These are phyloP conservation scores for Junco hyemalis DNA, from an alignment of 2,113 vertebrate species.

Conservation along the genomic window DNA sequence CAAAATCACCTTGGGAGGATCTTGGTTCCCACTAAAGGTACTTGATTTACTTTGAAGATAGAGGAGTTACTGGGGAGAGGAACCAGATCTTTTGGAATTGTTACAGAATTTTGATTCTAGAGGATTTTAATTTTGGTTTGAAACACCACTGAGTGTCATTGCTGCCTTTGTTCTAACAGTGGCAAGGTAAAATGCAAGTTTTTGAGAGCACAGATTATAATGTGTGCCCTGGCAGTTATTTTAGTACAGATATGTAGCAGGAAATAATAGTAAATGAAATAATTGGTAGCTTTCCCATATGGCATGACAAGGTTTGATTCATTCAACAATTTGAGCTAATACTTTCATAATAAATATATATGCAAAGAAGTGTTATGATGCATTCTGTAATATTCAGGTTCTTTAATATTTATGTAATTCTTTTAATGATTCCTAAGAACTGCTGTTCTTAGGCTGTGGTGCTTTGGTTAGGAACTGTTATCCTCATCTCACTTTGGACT, in stretches of 20 bases:
- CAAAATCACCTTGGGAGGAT: background rate
- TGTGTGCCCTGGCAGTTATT: background rate
- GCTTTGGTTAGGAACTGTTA: background rate
- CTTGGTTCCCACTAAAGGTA: background rate
- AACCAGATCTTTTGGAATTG: background rate
- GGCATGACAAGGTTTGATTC: background rate
- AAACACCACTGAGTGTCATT: background rate
- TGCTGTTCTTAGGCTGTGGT: background rate
- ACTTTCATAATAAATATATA: background rate
- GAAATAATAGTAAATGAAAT: background rate
- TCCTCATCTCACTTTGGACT: background rate
- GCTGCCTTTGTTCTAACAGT: background rate
- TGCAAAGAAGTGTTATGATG: background rate
- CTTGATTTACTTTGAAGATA: background rate
- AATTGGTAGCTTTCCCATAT: background rate
- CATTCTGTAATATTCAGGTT: background rate
- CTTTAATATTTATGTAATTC: background rate
- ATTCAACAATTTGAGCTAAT: background rate
- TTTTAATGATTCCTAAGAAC: background rate
- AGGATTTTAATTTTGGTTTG: background rate
- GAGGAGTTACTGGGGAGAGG: fast-evolving
- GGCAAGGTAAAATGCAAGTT: background rate
- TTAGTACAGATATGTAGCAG: background rate
- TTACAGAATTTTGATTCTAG: background rate
- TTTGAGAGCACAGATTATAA: background rate